Conservation (phyloP, 2,888 invertebrate species). For the Hermaeophaga mercurialis region DNA sequence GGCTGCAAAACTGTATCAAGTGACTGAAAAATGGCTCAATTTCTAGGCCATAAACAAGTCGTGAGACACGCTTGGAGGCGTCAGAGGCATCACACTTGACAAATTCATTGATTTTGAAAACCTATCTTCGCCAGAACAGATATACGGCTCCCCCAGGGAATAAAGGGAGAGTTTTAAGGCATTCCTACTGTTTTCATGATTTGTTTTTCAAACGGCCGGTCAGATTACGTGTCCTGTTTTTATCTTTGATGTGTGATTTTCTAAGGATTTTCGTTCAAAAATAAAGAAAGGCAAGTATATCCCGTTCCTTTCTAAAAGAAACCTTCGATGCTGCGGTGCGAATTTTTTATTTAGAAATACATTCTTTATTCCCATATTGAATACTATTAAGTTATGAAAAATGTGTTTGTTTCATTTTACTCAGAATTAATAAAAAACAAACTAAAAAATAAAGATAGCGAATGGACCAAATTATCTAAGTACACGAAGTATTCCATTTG, state of each 20-base stretch:
- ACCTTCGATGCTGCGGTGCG: too few species aligned
- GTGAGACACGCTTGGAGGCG: constrained; percentile 9
- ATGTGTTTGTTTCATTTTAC: too few species aligned
- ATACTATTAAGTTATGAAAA: too few species aligned
- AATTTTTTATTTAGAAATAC: too few species aligned
- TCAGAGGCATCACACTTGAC: constrained; percentile 23
- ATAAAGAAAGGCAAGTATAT: neutral
- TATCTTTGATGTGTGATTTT: neutral
- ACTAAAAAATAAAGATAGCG: neutral
- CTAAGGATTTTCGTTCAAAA: neutral
- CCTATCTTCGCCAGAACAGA: constrained; percentile 20
- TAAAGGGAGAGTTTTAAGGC: constrained; percentile 12
- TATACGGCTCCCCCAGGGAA: constrained; percentile 13
- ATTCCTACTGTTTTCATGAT: constrained; percentile 14
- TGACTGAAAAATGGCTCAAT: constrained; percentile 19
- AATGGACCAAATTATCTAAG: constrained; percentile 1
- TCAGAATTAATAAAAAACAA: too few species aligned
- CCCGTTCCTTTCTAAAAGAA: too few species aligned
- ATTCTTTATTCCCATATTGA: too few species aligned
- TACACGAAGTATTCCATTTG: constrained; percentile 9
- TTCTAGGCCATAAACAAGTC: constrained; percentile 15
- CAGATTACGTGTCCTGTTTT: constrained; percentile 7
- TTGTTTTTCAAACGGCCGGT: constrained; percentile 7
- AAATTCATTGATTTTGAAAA: constrained; percentile 29
- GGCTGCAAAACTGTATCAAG: constrained; percentile 4